Evolutionary conservation across 2,888 invertebrate genomes (phyloP).

Genomic region (Penaeus monodon): DNA sequence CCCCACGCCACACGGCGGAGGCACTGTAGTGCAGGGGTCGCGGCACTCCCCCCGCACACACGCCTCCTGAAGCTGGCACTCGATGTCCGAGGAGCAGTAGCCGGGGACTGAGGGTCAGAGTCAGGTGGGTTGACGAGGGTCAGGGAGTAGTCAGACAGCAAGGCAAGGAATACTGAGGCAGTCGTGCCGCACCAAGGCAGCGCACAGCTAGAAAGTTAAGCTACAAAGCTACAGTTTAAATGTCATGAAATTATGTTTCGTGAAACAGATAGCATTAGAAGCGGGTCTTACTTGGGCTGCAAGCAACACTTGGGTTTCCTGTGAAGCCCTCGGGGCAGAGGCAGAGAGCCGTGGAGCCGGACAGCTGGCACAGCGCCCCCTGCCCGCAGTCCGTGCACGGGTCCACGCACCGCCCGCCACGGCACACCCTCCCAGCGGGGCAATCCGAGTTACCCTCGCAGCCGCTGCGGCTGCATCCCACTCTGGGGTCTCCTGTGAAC

Average conservation of each 20-base stretch:
- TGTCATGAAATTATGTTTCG: not conserved
- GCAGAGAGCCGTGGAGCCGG: constrained; percentile 81
- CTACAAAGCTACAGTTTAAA: not conserved
- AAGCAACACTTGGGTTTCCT: constrained; percentile 84
- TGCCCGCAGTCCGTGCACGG: constrained; percentile 86
- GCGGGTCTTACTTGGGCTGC: constrained; percentile 64
- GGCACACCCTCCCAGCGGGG: constrained; percentile 81
- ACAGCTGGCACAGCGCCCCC: constrained; percentile 83
- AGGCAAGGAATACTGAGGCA: constrained; percentile 8
- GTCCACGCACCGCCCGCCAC: constrained; percentile 80
- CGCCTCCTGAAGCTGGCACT: constrained; percentile 80
- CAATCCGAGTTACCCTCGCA: constrained; percentile 82
- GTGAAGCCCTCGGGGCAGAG: constrained; percentile 83
- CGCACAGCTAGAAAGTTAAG: not conserved
- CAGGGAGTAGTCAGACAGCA: constrained; percentile 17
- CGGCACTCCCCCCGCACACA: constrained; percentile 66
- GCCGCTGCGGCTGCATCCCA: constrained; percentile 75
- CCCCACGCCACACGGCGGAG: constrained; percentile 83
- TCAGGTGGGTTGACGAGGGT: constrained; percentile 37
- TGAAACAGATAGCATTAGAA: constrained; percentile 3
- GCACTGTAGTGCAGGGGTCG: constrained; percentile 69
- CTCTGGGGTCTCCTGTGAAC: constrained; percentile 84
- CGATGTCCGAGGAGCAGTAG: constrained; percentile 84
- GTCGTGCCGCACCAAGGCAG: not conserved
- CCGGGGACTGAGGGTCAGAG: constrained; percentile 66